Percentiles rank a stretch among this genome's conserved stretches.
These are phyloP conservation scores for Conus canariensis DNA, from an alignment of 2,888 invertebrate genomes.

Conservation along the genomic window DNA sequence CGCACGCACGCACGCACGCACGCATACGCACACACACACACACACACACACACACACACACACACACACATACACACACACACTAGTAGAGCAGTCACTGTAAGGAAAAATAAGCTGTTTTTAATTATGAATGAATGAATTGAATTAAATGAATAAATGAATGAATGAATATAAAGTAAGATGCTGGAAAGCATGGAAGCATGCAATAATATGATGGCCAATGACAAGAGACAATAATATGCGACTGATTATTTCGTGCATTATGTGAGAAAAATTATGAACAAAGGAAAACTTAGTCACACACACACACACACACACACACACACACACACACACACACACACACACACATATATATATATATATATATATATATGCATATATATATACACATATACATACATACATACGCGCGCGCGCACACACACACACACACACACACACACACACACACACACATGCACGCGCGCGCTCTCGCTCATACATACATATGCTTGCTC, in stretches of 20 bases:
- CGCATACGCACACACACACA: background rate
- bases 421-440: background rate
- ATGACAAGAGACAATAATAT: no score
- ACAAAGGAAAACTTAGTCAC: no score
- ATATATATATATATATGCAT: background rate
- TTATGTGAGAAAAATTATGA: no score
- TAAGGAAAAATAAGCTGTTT: no score
- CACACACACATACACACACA: background rate
- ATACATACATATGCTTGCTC: no score
- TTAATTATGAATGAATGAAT: no score
- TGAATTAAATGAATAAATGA: no score
- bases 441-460: no score
- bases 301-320: slow-evolving; percentile 1
- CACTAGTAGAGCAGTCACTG: background rate
- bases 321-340: slow-evolving; percentile 18
- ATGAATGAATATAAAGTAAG: no score
- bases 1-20: background rate
- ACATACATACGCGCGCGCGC: background rate
- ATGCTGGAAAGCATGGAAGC: no score
- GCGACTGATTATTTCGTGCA: no score
- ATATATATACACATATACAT: background rate
- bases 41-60: slow-evolving; percentile 4
- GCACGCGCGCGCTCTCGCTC: background rate
- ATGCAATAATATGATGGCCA: no score
- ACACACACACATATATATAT: slow-evolving; percentile 6